Percentiles rank a stretch among this genome's conserved stretches.
These are phyloP conservation scores for Steatocranus sp. DNA, from an alignment of 2,797 vertebrate genomes.

Conservation along the genomic window DNA sequence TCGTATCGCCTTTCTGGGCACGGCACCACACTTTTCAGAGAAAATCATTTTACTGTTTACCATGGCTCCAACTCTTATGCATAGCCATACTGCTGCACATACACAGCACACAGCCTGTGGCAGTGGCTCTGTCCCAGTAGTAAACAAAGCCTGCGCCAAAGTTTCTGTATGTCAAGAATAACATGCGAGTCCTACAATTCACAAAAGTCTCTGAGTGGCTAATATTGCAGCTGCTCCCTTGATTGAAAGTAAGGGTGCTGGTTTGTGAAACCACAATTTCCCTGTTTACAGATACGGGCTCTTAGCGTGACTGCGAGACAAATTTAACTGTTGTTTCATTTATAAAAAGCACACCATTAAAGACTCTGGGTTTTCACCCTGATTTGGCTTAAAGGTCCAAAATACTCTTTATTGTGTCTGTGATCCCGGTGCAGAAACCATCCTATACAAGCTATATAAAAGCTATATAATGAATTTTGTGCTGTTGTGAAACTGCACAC, in stretches of 20 bases:
- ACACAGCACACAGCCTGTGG: slow-evolving; percentile 35
- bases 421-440: slow-evolving; percentile 47
- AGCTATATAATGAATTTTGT: background rate
- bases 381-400: slow-evolving; percentile 67
- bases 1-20: slow-evolving; percentile 53
- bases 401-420: slow-evolving; percentile 73
- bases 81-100: slow-evolving; percentile 42
- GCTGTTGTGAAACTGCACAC: slow-evolving; percentile 30
- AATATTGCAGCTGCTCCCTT: slow-evolving; percentile 64
- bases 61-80: slow-evolving; percentile 47
- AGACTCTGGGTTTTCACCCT: slow-evolving; percentile 59
- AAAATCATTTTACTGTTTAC: slow-evolving; percentile 67
- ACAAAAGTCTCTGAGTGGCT: slow-evolving; percentile 52
- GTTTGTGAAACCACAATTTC: slow-evolving; percentile 60
- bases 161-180: slow-evolving; percentile 65
- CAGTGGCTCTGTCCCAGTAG: slow-evolving; percentile 33
- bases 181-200: slow-evolving; percentile 53
- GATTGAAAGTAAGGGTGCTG: slow-evolving; percentile 44
- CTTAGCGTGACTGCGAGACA: slow-evolving; percentile 64
- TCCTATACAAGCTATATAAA: slow-evolving; percentile 38
- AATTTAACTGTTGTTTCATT: slow-evolving; percentile 67
- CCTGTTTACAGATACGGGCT: slow-evolving; percentile 68
- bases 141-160: slow-evolving; percentile 60
- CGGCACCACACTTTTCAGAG: slow-evolving; percentile 32
- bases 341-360: slow-evolving; percentile 70